Percentiles rank a stretch among this genome's conserved stretches.
These are phyloP conservation scores for rabbit (Oryctolagus cuniculus) DNA, from an alignment of 2,113 vertebrate species.

Conservation along the genomic window DNA sequence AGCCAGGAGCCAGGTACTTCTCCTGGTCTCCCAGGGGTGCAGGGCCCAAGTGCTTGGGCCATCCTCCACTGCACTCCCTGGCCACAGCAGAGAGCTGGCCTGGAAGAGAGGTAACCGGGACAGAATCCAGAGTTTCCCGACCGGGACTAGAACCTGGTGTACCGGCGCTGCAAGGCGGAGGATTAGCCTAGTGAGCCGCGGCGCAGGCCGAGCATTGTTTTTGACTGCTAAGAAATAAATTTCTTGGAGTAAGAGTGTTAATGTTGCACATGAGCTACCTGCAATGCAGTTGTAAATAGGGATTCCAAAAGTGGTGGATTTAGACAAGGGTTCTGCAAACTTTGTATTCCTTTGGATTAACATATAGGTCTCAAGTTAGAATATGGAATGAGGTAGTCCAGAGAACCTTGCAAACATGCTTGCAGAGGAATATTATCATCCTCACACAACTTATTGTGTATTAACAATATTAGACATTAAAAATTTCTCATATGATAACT, in stretches of 20 bases:
- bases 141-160: no score
- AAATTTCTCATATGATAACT: not conserved
- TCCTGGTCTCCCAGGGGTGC: no score
- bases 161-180: no score
- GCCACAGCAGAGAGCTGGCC: no score
- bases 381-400: not conserved
- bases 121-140: no score
- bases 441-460: not conserved
- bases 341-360: conserved; percentile 9
- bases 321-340: not conserved
- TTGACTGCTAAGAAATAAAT: conserved; percentile 8
- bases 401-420: not conserved
- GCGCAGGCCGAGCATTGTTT: not conserved
- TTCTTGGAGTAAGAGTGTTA: not conserved
- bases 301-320: not conserved
- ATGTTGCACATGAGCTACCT: not conserved
- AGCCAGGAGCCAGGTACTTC: no score
- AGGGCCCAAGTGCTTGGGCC: no score
- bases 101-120: no score
- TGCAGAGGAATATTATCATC: not conserved
- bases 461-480: conserved; percentile 23
- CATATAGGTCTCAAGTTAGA: conserved; percentile 19
- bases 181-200: no score
- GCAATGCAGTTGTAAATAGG: not conserved
- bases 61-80: no score